Percentiles rank a stretch among this genome's conserved stretches.
Evolutionary conservation across 2,113 vertebrate species (phyloP).

Genomic region (Mohoua ochrocephala): DNA sequence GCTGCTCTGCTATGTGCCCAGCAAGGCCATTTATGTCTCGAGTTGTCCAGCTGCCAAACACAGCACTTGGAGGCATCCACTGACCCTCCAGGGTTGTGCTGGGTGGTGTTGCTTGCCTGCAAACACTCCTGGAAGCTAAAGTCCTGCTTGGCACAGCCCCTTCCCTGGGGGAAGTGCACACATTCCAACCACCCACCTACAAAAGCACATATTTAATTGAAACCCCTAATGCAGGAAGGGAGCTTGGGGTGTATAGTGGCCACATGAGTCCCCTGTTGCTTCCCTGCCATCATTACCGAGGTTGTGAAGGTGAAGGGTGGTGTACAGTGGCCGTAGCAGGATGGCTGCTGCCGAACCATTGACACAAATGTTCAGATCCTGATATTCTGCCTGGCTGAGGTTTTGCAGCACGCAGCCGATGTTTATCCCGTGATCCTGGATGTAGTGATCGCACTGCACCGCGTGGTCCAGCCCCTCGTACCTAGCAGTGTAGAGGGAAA

Average conservation of each 20-base stretch:
- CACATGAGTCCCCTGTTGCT: fast-evolving
- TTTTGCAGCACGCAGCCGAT: slow-evolving; percentile 73
- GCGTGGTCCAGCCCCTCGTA: slow-evolving; percentile 68
- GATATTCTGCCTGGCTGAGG: slow-evolving; percentile 74
- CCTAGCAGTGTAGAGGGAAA: slow-evolving; percentile 58
- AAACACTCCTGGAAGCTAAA: not conserved
- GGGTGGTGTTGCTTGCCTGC: not conserved
- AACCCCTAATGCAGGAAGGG: fast-evolving
- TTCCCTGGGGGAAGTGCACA: not conserved
- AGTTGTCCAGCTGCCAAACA: fast-evolving
- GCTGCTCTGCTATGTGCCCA: not conserved
- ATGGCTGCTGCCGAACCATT: slow-evolving; percentile 74
- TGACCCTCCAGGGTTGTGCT: not conserved
- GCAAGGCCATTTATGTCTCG: not conserved
- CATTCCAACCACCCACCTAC: not conserved
- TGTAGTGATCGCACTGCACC: slow-evolving; percentile 73
- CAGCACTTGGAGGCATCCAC: not conserved
- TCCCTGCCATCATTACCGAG: slow-evolving; percentile 65
- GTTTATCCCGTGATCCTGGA: slow-evolving; percentile 16
- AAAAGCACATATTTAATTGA: fast-evolving
- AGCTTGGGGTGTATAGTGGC: not conserved
- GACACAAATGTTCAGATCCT: slow-evolving; percentile 82
- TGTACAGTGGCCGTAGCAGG: slow-evolving; percentile 60
- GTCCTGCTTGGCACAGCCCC: not conserved
- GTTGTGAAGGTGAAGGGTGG: slow-evolving; percentile 80